phyloP scores from a whole-genome alignment of 2,888 invertebrate species.

The Anaspis maculata region DNA sequence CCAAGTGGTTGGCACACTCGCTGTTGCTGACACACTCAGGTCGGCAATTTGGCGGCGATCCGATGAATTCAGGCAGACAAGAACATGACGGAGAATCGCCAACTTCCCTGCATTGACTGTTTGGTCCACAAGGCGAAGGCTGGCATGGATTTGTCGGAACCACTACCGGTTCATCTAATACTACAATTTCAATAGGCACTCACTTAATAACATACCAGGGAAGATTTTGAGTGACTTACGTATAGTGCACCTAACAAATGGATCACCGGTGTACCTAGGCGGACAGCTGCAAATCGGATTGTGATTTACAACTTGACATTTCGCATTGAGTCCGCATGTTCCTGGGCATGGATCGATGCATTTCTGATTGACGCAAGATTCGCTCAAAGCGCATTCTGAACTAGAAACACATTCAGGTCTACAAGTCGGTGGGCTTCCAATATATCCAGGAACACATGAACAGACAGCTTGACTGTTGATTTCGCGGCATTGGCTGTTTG shows the following conservation, averaged over 20 bases:
- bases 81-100: slow-evolving; percentile 62
- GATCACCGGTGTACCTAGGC: slow-evolving; percentile 52
- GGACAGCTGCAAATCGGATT: slow-evolving; percentile 53
- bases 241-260: slow-evolving; percentile 43
- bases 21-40: slow-evolving; percentile 57
- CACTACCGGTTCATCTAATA: slow-evolving; percentile 12
- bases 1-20: slow-evolving; percentile 41
- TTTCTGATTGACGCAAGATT: slow-evolving; percentile 70
- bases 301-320: slow-evolving; percentile 71
- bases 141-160: slow-evolving; percentile 49
- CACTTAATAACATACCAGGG: no score
- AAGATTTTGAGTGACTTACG: slow-evolving; percentile 25
- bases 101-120: slow-evolving; percentile 53
- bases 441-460: slow-evolving; percentile 39
- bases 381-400: slow-evolving; percentile 67
- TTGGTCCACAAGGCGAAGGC: slow-evolving; percentile 38
- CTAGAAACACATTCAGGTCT: slow-evolving; percentile 75
- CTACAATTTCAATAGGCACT: slow-evolving; percentile 14
- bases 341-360: slow-evolving; percentile 81
- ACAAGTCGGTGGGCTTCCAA: slow-evolving; percentile 58
- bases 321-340: slow-evolving; percentile 67
- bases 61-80: slow-evolving; percentile 56
- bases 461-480: slow-evolving; percentile 47
- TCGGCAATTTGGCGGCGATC: slow-evolving; percentile 62
- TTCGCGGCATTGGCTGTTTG: slow-evolving; percentile 69